Percentiles rank a stretch among this genome's conserved stretches.
Conservation (phyloP, 2,797 vertebrate species). For the Phoebastria nigripes region DNA sequence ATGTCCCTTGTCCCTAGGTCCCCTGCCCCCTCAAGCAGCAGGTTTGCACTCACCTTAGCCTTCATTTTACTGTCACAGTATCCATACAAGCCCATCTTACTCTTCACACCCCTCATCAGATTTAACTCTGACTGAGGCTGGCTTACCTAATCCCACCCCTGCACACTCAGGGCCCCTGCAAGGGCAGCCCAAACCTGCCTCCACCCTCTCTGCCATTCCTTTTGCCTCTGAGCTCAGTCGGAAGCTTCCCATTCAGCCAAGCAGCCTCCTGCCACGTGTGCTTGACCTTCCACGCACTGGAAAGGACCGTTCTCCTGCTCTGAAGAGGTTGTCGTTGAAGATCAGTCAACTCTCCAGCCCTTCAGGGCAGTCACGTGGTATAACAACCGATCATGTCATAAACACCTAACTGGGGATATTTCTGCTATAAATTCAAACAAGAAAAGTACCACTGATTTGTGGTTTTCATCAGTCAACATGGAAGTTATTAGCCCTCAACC, state of each 20-base stretch:
- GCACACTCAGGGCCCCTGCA: background rate
- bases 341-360: background rate
- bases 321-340: accelerated
- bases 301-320: background rate
- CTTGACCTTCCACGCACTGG: background rate
- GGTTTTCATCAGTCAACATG: background rate
- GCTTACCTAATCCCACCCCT: background rate
- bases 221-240: background rate
- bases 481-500: background rate
- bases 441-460: background rate
- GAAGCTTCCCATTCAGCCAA: background rate
- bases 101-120: background rate
- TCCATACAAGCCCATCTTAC: background rate
- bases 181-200: background rate
- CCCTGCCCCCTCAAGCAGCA: background rate
- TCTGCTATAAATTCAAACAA: background rate
- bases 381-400: background rate
- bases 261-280: accelerated
- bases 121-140: background rate
- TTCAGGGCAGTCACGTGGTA: background rate
- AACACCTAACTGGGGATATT: background rate
- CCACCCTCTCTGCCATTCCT: background rate
- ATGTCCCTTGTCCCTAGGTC: background rate
- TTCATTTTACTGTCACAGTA: background rate
- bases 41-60: background rate